These are phyloP conservation scores for Myotis brandtii DNA, from an alignment of 2,113 vertebrate genomes.

Conservation along the genomic window DNA sequence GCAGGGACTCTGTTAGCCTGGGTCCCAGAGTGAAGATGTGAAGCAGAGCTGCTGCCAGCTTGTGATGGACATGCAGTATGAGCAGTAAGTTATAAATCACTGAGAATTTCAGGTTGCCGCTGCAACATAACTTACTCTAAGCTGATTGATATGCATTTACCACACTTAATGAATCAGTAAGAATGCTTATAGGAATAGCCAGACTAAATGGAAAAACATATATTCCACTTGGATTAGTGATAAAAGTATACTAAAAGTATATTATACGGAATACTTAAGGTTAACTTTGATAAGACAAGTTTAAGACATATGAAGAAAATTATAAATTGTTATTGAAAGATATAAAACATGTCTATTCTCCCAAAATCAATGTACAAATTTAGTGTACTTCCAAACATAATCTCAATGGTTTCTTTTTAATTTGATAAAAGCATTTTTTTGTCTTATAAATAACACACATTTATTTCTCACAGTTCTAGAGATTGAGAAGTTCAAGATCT, in stretches of 20 bases:
- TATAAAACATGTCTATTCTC: not conserved
- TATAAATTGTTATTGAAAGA: not conserved
- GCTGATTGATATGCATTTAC: not conserved
- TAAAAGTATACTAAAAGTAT: not conserved
- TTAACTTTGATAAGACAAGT: not conserved
- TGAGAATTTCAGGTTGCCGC: not conserved
- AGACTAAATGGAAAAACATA: not conserved
- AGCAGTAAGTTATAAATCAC: not conserved
- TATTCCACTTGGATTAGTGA: not conserved
- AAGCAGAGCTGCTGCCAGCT: not conserved
- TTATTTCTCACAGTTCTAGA: no score
- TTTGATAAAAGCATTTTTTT: conserved; percentile 32
- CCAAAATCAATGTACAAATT: not conserved
- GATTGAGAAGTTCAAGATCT: no score
- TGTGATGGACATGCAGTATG: fast-evolving
- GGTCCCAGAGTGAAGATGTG: not conserved
- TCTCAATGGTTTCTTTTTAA: not conserved
- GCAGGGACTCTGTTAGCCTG: not conserved
- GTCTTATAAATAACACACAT: no score
- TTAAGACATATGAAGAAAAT: conserved; percentile 10
- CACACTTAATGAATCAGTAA: not conserved
- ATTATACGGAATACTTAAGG: not conserved
- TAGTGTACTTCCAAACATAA: not conserved
- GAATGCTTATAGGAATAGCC: not conserved
- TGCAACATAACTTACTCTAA: not conserved